Conservation (phyloP, 1,140 invertebrate genomes). For the Drosophila bipectinata region DNA sequence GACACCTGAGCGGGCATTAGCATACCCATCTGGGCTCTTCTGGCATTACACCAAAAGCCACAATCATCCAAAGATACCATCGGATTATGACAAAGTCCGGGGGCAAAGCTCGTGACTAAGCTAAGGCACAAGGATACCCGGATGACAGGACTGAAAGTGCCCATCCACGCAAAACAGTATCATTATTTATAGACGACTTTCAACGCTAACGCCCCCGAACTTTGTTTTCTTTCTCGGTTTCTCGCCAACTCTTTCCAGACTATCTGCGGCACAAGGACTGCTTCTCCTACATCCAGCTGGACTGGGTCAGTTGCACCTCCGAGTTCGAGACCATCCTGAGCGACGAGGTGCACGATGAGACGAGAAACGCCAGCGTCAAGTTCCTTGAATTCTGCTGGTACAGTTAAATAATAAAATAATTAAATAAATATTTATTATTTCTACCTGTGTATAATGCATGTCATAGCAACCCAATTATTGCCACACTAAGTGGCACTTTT, state of each 20-base stretch:
- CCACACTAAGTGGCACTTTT: not conserved
- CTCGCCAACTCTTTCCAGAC: slow-evolving; percentile 51
- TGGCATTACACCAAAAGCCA: not conserved
- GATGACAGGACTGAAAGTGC: slow-evolving; percentile 24
- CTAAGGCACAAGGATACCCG: slow-evolving; percentile 11
- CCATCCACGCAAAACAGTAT: not conserved
- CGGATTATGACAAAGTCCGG: not conserved
- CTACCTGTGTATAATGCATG: not conserved
- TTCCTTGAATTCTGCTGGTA: slow-evolving; percentile 80
- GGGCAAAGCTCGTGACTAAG: slow-evolving; percentile 2
- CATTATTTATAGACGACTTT: slow-evolving; percentile 22
- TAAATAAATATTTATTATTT: not conserved
- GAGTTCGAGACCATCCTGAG: slow-evolving; percentile 74
- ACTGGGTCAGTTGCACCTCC: slow-evolving; percentile 73
- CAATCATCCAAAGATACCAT: not conserved
- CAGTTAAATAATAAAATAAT: slow-evolving; percentile 40
- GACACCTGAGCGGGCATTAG: not conserved
- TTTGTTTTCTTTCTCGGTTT: slow-evolving; percentile 1
- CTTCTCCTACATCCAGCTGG: slow-evolving; percentile 74
- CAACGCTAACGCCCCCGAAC: not conserved
- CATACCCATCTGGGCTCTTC: not conserved
- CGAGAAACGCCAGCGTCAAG: slow-evolving; percentile 73
- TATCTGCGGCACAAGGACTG: slow-evolving; percentile 81
- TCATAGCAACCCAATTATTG: not conserved
- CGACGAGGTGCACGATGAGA: slow-evolving; percentile 66